Conservation (phyloP, 2,797 vertebrate species). For the Silurus lanzhouensis region DNA sequence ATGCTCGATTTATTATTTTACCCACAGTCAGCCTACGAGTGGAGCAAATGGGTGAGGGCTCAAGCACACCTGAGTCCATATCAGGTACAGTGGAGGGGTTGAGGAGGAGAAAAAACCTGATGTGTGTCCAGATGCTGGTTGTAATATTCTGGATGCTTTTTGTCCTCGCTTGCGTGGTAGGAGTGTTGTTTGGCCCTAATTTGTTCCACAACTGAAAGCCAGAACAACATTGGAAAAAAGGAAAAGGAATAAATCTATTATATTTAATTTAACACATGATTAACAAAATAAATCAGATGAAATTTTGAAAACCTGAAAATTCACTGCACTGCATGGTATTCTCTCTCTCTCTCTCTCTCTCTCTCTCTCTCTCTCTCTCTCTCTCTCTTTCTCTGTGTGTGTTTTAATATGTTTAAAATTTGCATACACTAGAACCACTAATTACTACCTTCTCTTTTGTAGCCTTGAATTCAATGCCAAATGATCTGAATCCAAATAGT, state of each 20-base stretch:
- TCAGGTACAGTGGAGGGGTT: slow-evolving; percentile 60
- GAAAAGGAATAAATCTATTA: neutral
- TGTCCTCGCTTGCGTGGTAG: slow-evolving; percentile 72
- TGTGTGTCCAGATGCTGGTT: slow-evolving; percentile 74
- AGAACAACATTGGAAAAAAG: neutral
- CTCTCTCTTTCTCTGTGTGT: neutral
- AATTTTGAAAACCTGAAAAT: neutral
- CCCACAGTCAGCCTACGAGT: slow-evolving; percentile 79
- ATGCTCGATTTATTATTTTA: slow-evolving; percentile 74
- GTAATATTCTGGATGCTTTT: slow-evolving; percentile 75
- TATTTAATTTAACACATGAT: neutral
- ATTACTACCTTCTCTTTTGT: neutral
- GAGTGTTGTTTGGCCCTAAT: slow-evolving; percentile 73
- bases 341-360: neutral
- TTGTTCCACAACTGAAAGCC: slow-evolving; percentile 62
- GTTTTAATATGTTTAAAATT: neutral
- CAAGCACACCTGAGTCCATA: slow-evolving; percentile 43
- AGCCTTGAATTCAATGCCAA: neutral
- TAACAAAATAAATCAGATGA: neutral
- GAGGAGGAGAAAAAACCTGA: slow-evolving; percentile 64
- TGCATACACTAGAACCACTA: neutral
- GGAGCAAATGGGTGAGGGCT: slow-evolving; percentile 73
- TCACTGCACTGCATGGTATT: neutral
- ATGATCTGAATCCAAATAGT: neutral
- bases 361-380: neutral